Evolutionary conservation across 1,140 invertebrate species (phyloP).

Genomic region (Lineus longissimus): DNA sequence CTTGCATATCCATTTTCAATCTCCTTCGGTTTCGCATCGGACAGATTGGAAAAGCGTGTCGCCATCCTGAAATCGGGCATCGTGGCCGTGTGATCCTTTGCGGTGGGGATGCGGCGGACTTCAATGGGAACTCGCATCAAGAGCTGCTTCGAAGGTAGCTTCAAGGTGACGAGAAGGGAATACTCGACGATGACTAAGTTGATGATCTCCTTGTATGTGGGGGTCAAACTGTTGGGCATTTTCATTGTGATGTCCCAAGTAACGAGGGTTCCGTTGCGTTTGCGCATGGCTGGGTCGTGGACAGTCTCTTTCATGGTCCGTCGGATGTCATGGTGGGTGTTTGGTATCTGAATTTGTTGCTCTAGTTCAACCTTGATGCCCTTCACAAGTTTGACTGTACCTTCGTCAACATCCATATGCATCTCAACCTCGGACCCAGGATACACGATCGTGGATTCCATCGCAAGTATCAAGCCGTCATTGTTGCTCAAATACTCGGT

Average conservation of each 20-base stretch:
- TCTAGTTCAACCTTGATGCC: background rate
- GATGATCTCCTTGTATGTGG: background rate
- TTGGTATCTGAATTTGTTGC: background rate
- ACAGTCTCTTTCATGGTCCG: background rate
- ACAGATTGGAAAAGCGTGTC: too few relatives aligned
- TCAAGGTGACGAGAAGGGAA: background rate
- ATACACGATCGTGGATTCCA: background rate
- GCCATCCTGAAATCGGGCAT: too few relatives aligned
- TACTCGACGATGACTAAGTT: background rate
- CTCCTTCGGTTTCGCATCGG: too few relatives aligned
- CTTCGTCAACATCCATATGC: background rate
- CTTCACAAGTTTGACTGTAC: background rate
- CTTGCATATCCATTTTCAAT: too few relatives aligned
- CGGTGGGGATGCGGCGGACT: background rate
- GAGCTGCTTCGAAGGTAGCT: background rate
- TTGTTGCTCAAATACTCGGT: background rate
- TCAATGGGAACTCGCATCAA: background rate
- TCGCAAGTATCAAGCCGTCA: background rate
- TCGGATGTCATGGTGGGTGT: background rate
- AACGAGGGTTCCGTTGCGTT: background rate
- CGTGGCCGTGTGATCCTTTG: too few relatives aligned
- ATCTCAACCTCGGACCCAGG: background rate
- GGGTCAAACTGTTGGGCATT: background rate
- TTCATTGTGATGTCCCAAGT: background rate
- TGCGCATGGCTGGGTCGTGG: background rate